Evolutionary conservation across 2,888 invertebrate genomes (phyloP).

Genomic region (Lottia gigantea): DNA sequence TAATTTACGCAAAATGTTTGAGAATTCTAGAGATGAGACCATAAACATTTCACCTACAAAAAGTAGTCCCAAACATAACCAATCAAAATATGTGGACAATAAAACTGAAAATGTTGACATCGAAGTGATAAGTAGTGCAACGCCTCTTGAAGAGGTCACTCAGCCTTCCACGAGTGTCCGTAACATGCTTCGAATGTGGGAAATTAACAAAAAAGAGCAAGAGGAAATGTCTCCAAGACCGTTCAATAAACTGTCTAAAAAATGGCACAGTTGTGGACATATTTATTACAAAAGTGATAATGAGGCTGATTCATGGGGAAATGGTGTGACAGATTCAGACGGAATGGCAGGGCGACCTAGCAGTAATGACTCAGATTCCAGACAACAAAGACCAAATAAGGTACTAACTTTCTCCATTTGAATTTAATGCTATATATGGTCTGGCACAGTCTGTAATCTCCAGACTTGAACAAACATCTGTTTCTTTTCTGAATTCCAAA

Average conservation of each 20-base stretch:
- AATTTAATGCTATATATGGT: too few species aligned
- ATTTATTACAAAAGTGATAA: not conserved
- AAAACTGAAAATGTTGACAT: not conserved
- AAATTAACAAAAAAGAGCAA: not conserved
- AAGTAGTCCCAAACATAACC: not conserved
- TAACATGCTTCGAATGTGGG: not conserved
- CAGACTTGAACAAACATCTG: too few species aligned
- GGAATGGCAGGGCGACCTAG: not conserved
- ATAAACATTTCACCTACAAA: not conserved
- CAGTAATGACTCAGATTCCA: not conserved
- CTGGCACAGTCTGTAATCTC: too few species aligned
- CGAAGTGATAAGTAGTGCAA: not conserved
- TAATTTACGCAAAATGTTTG: not conserved
- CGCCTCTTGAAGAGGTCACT: not conserved
- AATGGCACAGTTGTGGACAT: conserved; percentile 7
- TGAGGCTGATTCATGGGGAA: not conserved
- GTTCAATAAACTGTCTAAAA: not conserved
- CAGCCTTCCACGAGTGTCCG: not conserved
- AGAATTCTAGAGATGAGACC: not conserved
- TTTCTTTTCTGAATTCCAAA: too few species aligned
- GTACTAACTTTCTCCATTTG: not conserved
- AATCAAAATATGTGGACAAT: not conserved
- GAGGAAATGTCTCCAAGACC: not conserved
- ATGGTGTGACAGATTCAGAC: not conserved
- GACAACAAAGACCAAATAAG: conserved; percentile 2